phyloP scores from a whole-genome alignment of 2,113 vertebrate species.

The Pungitius pungitius region DNA sequence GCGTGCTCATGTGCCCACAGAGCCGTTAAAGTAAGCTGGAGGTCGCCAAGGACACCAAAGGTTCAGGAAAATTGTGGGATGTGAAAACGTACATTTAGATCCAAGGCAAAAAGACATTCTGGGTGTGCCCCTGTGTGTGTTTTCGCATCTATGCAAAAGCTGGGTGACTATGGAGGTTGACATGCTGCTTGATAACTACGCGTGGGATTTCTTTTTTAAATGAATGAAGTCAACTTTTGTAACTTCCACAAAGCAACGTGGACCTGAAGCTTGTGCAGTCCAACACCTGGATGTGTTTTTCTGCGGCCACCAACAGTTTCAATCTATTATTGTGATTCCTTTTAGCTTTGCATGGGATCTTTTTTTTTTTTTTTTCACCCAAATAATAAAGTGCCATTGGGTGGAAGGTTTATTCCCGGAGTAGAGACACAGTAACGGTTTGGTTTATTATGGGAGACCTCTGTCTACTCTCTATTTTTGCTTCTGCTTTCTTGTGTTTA shows the following conservation, averaged over 20 bases:
- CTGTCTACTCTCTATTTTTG: background rate
- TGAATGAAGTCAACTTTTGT: background rate
- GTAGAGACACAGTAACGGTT: background rate
- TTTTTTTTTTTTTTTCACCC: background rate
- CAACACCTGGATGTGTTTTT: background rate
- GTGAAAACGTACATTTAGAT: slow-evolving; percentile 67
- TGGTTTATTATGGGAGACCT: background rate
- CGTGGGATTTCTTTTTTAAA: background rate
- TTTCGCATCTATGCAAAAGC: too few species aligned
- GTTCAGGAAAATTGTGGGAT: slow-evolving; percentile 58
- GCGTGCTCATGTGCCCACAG: slow-evolving; percentile 32
- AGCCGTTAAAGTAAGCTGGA: slow-evolving; percentile 39
- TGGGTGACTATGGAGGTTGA: too few species aligned
- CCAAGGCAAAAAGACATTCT: slow-evolving; percentile 63
- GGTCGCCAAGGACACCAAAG: slow-evolving; percentile 50
- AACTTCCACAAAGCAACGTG: background rate
- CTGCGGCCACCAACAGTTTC: background rate
- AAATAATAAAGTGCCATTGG: background rate
- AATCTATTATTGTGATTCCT: background rate
- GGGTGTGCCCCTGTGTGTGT: background rate
- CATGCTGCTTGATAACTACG: slow-evolving; percentile 9
- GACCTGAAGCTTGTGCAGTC: background rate
- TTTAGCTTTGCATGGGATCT: background rate
- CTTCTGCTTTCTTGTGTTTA: slow-evolving; percentile 13
- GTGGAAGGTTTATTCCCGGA: background rate